These are phyloP conservation scores for Lethrus apterus DNA, from an alignment of 1,140 invertebrate species.

Conservation along the genomic window DNA sequence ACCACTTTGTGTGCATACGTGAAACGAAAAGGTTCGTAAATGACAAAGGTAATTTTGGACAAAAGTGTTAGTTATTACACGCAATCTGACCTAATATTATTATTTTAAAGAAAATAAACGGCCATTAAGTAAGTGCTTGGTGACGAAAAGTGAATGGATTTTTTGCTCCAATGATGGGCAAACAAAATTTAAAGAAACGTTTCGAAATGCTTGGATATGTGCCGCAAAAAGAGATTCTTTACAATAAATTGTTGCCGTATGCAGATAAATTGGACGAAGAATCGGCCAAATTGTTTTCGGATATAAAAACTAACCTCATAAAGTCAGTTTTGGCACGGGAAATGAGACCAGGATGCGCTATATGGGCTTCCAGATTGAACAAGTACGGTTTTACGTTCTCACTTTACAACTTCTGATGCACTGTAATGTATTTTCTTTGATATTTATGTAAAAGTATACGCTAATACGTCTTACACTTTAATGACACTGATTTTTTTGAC, in stretches of 20 bases:
- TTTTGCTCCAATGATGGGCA: constrained; percentile 32
- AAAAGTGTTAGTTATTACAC: not conserved
- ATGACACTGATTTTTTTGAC: no score
- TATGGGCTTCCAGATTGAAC: constrained; percentile 56
- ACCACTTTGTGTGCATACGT: no score
- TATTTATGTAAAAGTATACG: no score
- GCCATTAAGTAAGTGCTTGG: constrained; percentile 3
- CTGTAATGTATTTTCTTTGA: no score
- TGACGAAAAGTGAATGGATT: not conserved
- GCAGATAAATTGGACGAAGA: constrained; percentile 56
- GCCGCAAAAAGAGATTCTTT: constrained; percentile 57
- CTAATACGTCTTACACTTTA: no score
- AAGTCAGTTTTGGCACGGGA: constrained; percentile 59
- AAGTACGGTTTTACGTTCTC: no score
- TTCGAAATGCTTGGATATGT: constrained; percentile 32
- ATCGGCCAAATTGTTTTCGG: constrained; percentile 48
- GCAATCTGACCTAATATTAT: not conserved
- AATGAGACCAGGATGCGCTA: constrained; percentile 56
- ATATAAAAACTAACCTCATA: constrained; percentile 63
- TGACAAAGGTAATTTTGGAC: constrained; percentile 34
- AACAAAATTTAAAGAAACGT: constrained; percentile 26
- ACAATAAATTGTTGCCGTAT: constrained; percentile 63
- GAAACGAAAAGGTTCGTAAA: constrained; percentile 32
- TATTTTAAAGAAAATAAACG: not conserved
- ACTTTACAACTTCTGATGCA: no score